A percentile compares a stretch with the other conserved stretches of the same genome.
Evolutionary conservation across 2,113 vertebrate genomes (phyloP).

Genomic region (Ictalurus furcatus): DNA sequence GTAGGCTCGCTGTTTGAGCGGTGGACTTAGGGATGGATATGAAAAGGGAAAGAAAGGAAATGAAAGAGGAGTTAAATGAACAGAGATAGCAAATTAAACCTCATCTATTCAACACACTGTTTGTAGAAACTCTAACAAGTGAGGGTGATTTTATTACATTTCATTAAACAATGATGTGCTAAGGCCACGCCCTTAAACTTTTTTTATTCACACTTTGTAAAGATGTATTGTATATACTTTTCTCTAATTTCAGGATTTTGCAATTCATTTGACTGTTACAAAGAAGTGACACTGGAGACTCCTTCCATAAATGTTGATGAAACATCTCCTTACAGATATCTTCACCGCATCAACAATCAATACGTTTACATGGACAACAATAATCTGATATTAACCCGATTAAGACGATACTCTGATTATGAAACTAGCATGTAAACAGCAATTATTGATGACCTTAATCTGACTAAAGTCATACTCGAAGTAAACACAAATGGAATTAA

Average conservation of each 20-base stretch:
- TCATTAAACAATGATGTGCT: background rate
- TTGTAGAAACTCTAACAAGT: background rate
- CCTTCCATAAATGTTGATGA: background rate
- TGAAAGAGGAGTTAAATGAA: background rate
- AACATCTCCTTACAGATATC: background rate
- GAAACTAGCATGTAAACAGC: too few species aligned
- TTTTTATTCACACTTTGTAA: background rate
- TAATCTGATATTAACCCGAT: too few species aligned
- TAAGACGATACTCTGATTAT: too few species aligned
- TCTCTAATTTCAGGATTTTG: background rate
- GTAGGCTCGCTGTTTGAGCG: background rate
- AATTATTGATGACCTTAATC: too few species aligned
- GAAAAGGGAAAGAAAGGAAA: conserved; percentile 1
- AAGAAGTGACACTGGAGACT: background rate
- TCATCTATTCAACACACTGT: background rate
- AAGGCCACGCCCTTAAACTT: background rate
- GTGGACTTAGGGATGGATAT: background rate
- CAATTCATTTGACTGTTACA: background rate
- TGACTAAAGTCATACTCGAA: too few species aligned
- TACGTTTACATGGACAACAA: too few species aligned
- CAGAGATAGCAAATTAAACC: background rate
- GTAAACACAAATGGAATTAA: too few species aligned
- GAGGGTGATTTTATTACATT: background rate
- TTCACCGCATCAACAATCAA: background rate
- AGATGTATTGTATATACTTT: background rate